Evolutionary conservation across 2,797 vertebrate species (phyloP).

Genomic region (Leptoclinus maculatus): DNA sequence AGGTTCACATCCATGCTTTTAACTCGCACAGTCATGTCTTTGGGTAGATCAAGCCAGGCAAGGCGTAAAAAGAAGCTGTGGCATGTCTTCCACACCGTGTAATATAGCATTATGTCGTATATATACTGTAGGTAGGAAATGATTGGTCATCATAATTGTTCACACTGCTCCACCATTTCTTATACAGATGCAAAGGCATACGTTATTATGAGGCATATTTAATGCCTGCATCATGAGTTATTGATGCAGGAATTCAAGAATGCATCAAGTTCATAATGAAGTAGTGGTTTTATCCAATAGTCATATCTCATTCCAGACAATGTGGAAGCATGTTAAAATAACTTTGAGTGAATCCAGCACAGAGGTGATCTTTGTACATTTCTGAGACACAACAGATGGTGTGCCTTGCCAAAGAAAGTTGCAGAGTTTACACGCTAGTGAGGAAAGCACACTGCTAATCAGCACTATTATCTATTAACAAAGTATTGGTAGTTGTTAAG

Average conservation of each 20-base stretch:
- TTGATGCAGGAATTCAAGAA: conserved; percentile 35
- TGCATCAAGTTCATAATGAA: conserved; percentile 40
- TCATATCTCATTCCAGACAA: conserved; percentile 50
- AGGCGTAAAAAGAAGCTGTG: conserved; percentile 53
- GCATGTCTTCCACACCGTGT: conserved; percentile 49
- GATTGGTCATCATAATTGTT: conserved; percentile 28
- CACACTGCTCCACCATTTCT: conserved; percentile 41
- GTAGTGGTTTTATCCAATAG: conserved; percentile 79
- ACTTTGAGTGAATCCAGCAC: conserved; percentile 45
- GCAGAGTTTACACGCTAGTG: conserved; percentile 44
- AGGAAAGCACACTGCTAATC: conserved; percentile 32
- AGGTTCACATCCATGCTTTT: conserved; percentile 56
- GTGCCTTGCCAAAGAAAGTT: conserved; percentile 17
- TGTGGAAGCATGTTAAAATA: conserved; percentile 41
- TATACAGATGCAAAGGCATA: conserved; percentile 50
- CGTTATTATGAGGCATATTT: conserved; percentile 16
- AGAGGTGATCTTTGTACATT: conserved; percentile 58
- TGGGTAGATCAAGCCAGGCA: conserved; percentile 69
- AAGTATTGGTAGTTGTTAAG: conserved; percentile 47
- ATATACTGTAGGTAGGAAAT: conserved; percentile 35
- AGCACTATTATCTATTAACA: conserved; percentile 54
- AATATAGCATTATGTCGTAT: conserved; percentile 23
- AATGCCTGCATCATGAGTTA: conserved; percentile 10
- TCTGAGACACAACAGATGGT: conserved; percentile 30
- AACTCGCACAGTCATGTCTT: conserved; percentile 59